Conservation (phyloP, 1,140 invertebrate species). For the Conus betulinus region DNA sequence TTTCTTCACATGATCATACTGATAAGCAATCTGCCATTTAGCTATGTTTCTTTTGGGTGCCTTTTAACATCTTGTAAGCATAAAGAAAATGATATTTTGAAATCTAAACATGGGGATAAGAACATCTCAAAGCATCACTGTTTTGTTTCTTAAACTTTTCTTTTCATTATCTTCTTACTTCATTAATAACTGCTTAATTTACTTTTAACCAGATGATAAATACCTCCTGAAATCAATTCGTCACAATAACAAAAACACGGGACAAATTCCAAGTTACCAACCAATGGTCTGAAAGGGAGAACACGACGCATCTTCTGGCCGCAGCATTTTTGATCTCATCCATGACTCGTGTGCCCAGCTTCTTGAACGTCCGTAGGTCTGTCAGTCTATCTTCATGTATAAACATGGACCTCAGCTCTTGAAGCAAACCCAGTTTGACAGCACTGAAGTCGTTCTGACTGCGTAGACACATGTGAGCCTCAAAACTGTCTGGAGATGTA, state of each 20-base stretch:
- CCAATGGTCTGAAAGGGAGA: background rate
- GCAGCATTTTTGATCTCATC: background rate
- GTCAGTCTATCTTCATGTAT: background rate
- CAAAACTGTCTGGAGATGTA: background rate
- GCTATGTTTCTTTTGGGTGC: too few relatives aligned
- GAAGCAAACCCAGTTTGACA: background rate
- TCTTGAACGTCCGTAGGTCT: background rate
- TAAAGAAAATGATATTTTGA: too few relatives aligned
- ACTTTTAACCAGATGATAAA: too few relatives aligned
- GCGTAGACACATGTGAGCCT: background rate
- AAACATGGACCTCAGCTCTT: slow-evolving; percentile 6
- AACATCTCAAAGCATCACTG: too few relatives aligned
- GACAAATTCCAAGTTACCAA: background rate
- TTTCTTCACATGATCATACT: background rate
- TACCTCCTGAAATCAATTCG: too few relatives aligned
- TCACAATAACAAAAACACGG: too few relatives aligned
- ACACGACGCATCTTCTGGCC: background rate
- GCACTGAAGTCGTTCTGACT: background rate
- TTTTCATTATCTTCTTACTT: too few relatives aligned
- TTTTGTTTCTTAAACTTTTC: too few relatives aligned
- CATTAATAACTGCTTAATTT: too few relatives aligned
- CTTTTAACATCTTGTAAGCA: background rate
- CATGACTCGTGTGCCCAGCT: background rate
- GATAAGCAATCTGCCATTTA: background rate
- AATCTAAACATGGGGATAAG: too few relatives aligned